Percentiles rank a stretch among this genome's conserved stretches.
phyloP scores from a whole-genome alignment of 2,888 invertebrate species.

The Cyaniris semiargus region DNA sequence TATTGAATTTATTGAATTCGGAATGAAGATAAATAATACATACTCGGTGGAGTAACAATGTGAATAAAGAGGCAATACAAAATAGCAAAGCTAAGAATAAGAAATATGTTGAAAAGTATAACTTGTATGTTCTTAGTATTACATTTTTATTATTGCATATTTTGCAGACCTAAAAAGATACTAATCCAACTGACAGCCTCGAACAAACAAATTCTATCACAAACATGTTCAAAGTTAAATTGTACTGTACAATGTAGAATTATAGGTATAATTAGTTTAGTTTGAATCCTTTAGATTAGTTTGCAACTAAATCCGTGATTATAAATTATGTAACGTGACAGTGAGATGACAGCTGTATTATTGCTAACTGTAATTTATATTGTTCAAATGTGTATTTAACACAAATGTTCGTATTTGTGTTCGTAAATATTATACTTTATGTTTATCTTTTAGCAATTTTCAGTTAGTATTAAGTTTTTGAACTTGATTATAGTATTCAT shows the following conservation, averaged over 20 bases:
- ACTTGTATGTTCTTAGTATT: neutral
- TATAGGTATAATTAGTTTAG: neutral
- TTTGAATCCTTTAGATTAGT: neutral
- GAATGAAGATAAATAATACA: neutral
- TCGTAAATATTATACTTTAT: no score
- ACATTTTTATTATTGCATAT: neutral
- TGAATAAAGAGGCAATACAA: neutral
- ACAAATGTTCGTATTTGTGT: neutral
- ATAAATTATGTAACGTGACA: slow-evolving; percentile 7
- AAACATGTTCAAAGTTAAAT: neutral
- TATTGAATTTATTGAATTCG: slow-evolving; percentile 10
- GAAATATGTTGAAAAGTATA: neutral
- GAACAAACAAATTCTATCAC: neutral
- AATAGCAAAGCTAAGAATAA: neutral
- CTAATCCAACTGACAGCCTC: neutral
- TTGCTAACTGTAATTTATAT: neutral
- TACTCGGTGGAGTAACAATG: neutral
- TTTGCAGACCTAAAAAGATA: neutral
- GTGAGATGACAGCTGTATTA: neutral
- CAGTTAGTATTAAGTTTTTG: no score
- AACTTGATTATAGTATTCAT: no score
- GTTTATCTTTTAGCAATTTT: no score
- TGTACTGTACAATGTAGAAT: neutral
- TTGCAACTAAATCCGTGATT: neutral
- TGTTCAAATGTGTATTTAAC: neutral